These are phyloP conservation scores for Eugnorisma glareosa DNA, from an alignment of 2,888 invertebrate genomes.

Conservation along the genomic window DNA sequence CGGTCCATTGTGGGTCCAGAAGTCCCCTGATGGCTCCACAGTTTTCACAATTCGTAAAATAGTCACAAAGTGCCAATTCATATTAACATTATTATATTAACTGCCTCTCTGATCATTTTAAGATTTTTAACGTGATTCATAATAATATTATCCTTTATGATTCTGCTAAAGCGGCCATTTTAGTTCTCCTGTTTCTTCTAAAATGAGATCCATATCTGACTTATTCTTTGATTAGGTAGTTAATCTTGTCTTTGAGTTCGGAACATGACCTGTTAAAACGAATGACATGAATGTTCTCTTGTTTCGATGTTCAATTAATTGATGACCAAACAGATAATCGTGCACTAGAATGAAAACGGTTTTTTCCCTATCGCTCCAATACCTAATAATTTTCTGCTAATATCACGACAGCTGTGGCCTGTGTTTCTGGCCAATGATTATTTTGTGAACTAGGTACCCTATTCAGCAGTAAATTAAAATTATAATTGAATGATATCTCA, in stretches of 20 bases:
- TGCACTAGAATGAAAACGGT: background rate
- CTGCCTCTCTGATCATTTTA: background rate
- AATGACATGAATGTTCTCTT: conserved; percentile 12
- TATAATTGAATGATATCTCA: no score
- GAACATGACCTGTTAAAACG: background rate
- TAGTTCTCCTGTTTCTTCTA: background rate
- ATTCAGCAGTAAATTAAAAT: background rate
- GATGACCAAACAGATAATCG: conserved; percentile 14
- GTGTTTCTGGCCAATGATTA: conserved; percentile 8
- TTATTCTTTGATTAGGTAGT: background rate
- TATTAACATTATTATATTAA: no score
- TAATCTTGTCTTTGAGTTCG: conserved; percentile 12
- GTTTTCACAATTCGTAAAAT: background rate
- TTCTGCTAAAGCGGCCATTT: background rate
- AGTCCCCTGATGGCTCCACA: background rate
- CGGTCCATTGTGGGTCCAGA: background rate
- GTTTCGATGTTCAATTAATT: background rate
- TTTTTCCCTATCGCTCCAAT: no score
- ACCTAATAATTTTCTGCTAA: background rate
- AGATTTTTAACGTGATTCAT: background rate
- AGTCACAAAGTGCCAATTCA: background rate
- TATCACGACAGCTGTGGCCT: background rate
- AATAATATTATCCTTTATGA: background rate
- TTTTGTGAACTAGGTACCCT: conserved; percentile 8
- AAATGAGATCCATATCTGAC: background rate